phyloP scores from a whole-genome alignment of 2,888 invertebrate species.

The Drosophila heteroneura region DNA sequence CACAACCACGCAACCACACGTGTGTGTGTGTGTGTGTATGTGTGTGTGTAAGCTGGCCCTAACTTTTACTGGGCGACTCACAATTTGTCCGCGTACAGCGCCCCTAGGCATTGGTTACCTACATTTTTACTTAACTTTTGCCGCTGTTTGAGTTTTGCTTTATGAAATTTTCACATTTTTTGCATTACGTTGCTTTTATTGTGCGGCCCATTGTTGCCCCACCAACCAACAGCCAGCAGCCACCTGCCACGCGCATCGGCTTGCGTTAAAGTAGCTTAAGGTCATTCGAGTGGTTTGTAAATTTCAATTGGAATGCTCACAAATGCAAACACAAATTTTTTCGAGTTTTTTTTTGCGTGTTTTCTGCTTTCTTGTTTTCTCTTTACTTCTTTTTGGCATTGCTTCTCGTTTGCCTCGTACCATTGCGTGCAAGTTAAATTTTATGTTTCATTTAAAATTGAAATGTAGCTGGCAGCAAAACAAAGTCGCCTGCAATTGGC shows the following conservation, averaged over 20 bases:
- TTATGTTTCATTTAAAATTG: constrained; percentile 71
- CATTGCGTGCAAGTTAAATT: constrained; percentile 59
- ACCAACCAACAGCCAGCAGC: background rate
- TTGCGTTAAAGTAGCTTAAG: constrained; percentile 68
- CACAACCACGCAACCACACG: constrained; percentile 3
- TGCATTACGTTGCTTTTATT: constrained; percentile 57
- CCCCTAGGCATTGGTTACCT: constrained; percentile 67
- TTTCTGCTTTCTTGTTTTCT: constrained; percentile 14
- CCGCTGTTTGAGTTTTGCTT: constrained; percentile 70
- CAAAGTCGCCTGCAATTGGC: constrained; percentile 64
- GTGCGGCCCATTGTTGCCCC: constrained; percentile 20
- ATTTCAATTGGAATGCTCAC: constrained; percentile 70
- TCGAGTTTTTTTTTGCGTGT: constrained; percentile 1
- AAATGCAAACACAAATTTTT: constrained; percentile 25
- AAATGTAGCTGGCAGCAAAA: constrained; percentile 64
- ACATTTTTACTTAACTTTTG: constrained; percentile 71
- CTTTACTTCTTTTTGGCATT: constrained; percentile 16
- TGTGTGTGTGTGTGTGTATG: background rate
- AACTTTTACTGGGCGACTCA: constrained; percentile 40
- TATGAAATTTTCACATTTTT: constrained; percentile 70
- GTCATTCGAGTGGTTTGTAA: constrained; percentile 71
- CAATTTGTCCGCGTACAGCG: constrained; percentile 43
- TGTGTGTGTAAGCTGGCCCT: constrained; percentile 24
- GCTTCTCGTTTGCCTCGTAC: constrained; percentile 31
- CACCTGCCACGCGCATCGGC: constrained; percentile 19